phyloP scores from a whole-genome alignment of 2,888 invertebrate genomes.

The Thereva unica region DNA sequence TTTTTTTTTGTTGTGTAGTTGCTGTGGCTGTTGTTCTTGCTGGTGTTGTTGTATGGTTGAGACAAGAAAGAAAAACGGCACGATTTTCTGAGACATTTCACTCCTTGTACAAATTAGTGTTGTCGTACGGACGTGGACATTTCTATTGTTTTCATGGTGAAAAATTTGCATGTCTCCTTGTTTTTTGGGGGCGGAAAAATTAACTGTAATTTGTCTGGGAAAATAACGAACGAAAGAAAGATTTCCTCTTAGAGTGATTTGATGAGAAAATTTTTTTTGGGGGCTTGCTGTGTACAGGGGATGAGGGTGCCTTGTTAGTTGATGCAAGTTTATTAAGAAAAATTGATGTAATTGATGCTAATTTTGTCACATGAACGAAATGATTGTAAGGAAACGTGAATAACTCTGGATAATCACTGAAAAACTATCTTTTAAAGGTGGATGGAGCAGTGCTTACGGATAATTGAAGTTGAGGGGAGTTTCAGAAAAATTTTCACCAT shows the following conservation, averaged over 20 bases:
- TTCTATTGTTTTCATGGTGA: conserved; percentile 26
- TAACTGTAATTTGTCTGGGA: conserved; percentile 14
- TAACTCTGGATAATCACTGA: too few species aligned
- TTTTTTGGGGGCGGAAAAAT: conserved; percentile 16
- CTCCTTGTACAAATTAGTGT: conserved; percentile 25
- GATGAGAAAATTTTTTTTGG: conserved; percentile 4
- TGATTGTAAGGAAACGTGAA: too few species aligned
- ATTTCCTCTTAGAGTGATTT: neutral
- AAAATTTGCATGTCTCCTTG: conserved; percentile 16
- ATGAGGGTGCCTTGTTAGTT: too few species aligned
- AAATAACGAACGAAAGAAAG: too few species aligned
- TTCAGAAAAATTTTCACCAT: too few species aligned
- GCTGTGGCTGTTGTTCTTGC: neutral
- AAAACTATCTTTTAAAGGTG: too few species aligned
- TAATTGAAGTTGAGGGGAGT: too few species aligned
- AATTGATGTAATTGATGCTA: too few species aligned
- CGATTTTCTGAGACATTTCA: neutral
- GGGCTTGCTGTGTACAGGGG: neutral
- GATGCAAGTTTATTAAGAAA: too few species aligned
- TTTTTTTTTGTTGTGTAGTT: conserved; percentile 19
- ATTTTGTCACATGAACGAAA: too few species aligned
- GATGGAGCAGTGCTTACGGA: too few species aligned
- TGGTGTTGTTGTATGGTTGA: neutral
- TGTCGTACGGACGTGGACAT: conserved; percentile 20
- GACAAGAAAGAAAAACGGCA: conserved; percentile 1